Conservation (phyloP, 2,888 invertebrate species). For the Shargacucullia verbasci region DNA sequence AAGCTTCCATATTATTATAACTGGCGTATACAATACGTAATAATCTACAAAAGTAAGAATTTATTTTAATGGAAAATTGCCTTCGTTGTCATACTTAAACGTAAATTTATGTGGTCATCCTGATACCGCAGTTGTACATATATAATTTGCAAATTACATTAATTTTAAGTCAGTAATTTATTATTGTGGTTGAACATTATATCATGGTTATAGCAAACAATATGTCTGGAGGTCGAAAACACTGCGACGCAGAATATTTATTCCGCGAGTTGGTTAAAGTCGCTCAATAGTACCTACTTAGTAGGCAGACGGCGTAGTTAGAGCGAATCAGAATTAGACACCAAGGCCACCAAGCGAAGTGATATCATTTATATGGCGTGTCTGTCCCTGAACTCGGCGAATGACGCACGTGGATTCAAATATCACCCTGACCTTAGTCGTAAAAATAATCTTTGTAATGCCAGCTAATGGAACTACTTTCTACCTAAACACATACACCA, state of each 20-base stretch:
- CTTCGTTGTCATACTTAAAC: not conserved
- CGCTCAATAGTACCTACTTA: conserved; percentile 72
- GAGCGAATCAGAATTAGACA: conserved; percentile 85
- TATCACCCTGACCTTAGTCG: conserved; percentile 82
- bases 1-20: conserved; percentile 2
- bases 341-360: conserved; percentile 81
- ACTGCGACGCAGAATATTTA: conserved; percentile 55
- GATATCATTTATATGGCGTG: conserved; percentile 86
- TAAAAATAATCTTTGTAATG: conserved; percentile 79
- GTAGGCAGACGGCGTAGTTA: conserved; percentile 84
- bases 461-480: conserved; percentile 65
- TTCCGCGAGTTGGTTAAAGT: conserved; percentile 51
- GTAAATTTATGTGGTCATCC: not conserved
- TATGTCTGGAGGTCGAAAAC: conserved; percentile 36
- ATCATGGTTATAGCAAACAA: conserved; percentile 28
- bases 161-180: conserved; percentile 7
- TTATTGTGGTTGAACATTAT: conserved; percentile 4
- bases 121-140: not conserved
- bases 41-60: no score
- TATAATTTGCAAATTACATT: conserved; percentile 10
- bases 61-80: no score
- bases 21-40: no score
- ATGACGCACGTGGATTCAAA: conserved; percentile 86
- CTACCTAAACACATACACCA: conserved; percentile 43
- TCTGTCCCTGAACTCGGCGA: conserved; percentile 85